Percentiles rank a stretch among this genome's conserved stretches.
Conservation (phyloP, 2,888 invertebrate species). For the Lithosia quadra region DNA sequence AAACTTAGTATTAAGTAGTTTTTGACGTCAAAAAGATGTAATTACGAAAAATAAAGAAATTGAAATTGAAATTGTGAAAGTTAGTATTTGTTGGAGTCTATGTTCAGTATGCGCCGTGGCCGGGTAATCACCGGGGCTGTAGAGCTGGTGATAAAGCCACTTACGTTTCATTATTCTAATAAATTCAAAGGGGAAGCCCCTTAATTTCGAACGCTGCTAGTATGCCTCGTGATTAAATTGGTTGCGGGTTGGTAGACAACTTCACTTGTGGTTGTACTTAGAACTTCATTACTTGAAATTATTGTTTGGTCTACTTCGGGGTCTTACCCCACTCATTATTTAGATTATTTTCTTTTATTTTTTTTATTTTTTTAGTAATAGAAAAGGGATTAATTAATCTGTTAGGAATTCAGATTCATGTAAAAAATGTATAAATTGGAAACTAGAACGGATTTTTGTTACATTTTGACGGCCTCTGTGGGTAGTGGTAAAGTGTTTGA, state of each 20-base stretch:
- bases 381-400: too few relatives aligned
- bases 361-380: neutral
- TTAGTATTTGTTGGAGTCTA: slow-evolving; percentile 14
- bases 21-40: too few relatives aligned
- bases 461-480: too few relatives aligned
- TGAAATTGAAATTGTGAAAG: slow-evolving; percentile 7
- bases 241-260: slow-evolving; percentile 44
- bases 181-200: slow-evolving; percentile 43
- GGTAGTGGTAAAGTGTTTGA: neutral
- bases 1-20: too few relatives aligned
- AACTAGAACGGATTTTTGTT: too few relatives aligned
- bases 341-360: neutral
- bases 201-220: slow-evolving; percentile 43
- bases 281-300: slow-evolving; percentile 47
- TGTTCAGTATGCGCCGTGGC: slow-evolving; percentile 23
- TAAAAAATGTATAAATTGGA: too few relatives aligned
- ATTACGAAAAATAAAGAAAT: slow-evolving; percentile 10
- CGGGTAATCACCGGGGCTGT: slow-evolving; percentile 28
- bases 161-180: slow-evolving; percentile 49
- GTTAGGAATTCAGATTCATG: neutral
- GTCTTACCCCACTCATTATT: neutral
- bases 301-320: slow-evolving; percentile 25
- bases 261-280: slow-evolving; percentile 49
- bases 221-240: slow-evolving; percentile 51
- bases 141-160: slow-evolving; percentile 40